Evolutionary conservation across 2,797 vertebrate species (phyloP).

Genomic region (Adelosebastes latens): DNA sequence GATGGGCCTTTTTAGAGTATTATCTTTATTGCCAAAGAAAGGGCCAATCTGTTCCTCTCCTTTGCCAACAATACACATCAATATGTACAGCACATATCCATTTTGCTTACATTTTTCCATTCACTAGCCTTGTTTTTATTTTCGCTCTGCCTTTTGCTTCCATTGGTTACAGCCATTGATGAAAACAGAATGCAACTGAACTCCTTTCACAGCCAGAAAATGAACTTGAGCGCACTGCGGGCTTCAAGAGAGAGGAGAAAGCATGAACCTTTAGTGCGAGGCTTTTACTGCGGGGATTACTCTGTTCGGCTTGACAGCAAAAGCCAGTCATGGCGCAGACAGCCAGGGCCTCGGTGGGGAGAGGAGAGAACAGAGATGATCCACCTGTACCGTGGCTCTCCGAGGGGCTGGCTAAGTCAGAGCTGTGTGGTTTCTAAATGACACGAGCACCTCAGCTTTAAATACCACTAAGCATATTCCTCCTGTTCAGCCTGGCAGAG

Average conservation of each 20-base stretch:
- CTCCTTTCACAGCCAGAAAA: constrained; percentile 55
- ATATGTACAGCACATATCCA: constrained; percentile 47
- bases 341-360: constrained; percentile 50
- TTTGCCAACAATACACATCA: constrained; percentile 60
- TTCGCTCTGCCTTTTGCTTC: constrained; percentile 30
- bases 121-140: constrained; percentile 34
- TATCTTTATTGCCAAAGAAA: constrained; percentile 78
- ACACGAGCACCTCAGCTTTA: constrained; percentile 61
- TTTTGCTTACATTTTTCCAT: constrained; percentile 40
- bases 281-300: constrained; percentile 67
- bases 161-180: constrained; percentile 56
- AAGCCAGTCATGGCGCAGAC: constrained; percentile 62
- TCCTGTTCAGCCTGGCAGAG: constrained; percentile 53
- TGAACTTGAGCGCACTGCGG: constrained; percentile 50
- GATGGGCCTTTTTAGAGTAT: constrained; percentile 81
- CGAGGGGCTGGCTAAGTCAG: constrained; percentile 61
- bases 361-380: constrained; percentile 64
- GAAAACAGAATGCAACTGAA: constrained; percentile 54
- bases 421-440: constrained; percentile 65
- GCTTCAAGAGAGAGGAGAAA: constrained; percentile 50
- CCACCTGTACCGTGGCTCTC: constrained; percentile 67
- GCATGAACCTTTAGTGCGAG: constrained; percentile 45
- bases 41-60: constrained; percentile 67
- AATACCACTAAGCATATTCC: constrained; percentile 63
- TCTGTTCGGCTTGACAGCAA: constrained; percentile 57